These are phyloP conservation scores for Micromussa lordhowensis DNA, from an alignment of 92 coral and sea anemone genomes.

Conservation along the genomic window DNA sequence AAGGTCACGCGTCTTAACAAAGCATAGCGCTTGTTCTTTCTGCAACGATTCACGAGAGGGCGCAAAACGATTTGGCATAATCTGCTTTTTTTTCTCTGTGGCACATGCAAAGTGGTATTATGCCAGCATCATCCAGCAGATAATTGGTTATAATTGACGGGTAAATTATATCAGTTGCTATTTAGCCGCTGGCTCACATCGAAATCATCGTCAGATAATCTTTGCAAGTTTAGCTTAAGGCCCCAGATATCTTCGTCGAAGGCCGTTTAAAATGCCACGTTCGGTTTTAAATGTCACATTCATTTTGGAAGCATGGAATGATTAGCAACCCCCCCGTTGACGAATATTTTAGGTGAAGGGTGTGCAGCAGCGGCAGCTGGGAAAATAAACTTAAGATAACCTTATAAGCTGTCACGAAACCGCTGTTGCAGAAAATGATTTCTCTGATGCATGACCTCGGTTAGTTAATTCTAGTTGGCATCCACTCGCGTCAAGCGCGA, in stretches of 20 bases:
- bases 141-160: conserved; percentile 1
- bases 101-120: neutral
- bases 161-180: neutral
- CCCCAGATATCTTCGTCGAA: neutral
- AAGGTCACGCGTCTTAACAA: neutral
- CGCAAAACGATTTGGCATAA: neutral
- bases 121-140: neutral
- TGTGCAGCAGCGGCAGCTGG: neutral
- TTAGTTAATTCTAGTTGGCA: no score
- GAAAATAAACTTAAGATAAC: neutral
- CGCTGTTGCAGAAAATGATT: neutral
- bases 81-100: neutral
- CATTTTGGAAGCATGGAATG: neutral
- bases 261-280: neutral
- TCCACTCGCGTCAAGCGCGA: neutral
- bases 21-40: neutral
- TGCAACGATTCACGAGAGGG: neutral
- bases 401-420: neutral
- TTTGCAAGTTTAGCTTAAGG: neutral
- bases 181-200: neutral
- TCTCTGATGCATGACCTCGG: neutral
- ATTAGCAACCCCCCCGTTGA: neutral
- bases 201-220: neutral
- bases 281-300: neutral
- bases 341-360: neutral